phyloP scores from a whole-genome alignment of 2,113 vertebrate genomes.

The Pyxicephalus adspersus region DNA sequence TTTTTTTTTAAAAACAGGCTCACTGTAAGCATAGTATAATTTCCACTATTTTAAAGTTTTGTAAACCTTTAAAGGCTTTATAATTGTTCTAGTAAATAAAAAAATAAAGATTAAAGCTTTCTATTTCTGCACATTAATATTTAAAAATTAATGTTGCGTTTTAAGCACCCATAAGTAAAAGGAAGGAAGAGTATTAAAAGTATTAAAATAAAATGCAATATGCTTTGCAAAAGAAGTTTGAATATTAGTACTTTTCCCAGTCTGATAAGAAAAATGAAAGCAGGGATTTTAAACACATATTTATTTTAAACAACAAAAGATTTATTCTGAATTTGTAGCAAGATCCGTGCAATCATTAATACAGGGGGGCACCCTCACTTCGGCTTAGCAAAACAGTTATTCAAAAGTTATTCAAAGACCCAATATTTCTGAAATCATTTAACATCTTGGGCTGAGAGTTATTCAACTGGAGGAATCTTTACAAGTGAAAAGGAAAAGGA shows the following conservation, averaged over 20 bases:
- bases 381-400: conserved; percentile 7
- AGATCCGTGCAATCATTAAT: conserved; percentile 1
- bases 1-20: no score
- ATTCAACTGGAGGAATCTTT: conserved; percentile 29
- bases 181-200: no score
- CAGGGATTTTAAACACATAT: background rate
- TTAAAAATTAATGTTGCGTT: no score
- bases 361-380: background rate
- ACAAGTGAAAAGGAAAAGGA: conserved; percentile 38
- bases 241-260: background rate
- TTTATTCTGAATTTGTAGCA: background rate
- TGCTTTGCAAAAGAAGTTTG: background rate
- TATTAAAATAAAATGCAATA: background rate
- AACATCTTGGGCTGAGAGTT: background rate
- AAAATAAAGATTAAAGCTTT: no score
- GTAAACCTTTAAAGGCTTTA: no score
- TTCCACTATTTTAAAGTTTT: no score
- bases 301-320: background rate
- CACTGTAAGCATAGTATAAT: no score
- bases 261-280: conserved; percentile 11
- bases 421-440: conserved; percentile 41
- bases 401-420: conserved; percentile 12
- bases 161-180: no score
- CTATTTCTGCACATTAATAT: no score
- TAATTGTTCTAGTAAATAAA: no score